Evolutionary conservation across 2,797 vertebrate species (phyloP).

Genomic region (Gastrophryne carolinensis): DNA sequence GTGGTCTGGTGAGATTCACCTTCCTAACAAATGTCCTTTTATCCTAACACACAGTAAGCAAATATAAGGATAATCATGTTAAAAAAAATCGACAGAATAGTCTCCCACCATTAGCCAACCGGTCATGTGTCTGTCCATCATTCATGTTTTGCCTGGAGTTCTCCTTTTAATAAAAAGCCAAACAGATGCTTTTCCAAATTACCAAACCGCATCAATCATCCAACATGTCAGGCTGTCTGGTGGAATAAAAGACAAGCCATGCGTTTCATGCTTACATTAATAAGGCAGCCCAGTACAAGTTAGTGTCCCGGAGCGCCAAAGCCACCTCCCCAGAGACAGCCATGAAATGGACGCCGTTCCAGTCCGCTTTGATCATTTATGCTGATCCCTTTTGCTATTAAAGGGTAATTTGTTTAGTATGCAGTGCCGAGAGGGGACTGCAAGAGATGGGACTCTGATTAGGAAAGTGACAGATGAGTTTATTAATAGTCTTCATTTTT

Average conservation of each 20-base stretch:
- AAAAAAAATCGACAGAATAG: too few species aligned
- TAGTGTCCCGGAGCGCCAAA: not conserved
- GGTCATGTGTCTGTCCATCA: too few species aligned
- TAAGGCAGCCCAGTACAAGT: not conserved
- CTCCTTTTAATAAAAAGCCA: not conserved
- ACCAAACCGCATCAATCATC: not conserved
- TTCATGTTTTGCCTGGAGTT: not conserved
- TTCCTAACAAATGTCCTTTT: too few species aligned
- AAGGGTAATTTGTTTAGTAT: constrained; percentile 43
- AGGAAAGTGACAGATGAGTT: constrained; percentile 23
- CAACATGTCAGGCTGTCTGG: not conserved
- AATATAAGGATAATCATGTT: too few species aligned
- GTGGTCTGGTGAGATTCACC: too few species aligned
- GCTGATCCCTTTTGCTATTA: constrained; percentile 27
- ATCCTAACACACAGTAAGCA: too few species aligned
- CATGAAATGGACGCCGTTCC: not conserved
- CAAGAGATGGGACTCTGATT: not conserved
- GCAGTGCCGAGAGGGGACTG: constrained; percentile 2
- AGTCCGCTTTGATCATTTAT: constrained; percentile 41
- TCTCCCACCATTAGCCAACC: not conserved
- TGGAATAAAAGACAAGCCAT: not conserved
- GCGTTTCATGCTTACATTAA: not conserved
- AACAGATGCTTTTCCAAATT: not conserved
- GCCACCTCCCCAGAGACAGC: not conserved
- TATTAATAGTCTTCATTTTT: constrained; percentile 10